A percentile compares a stretch with the other conserved stretches of the same genome.
phyloP scores from a whole-genome alignment of 2,113 vertebrate genomes.

The Lamprotornis superbus region DNA sequence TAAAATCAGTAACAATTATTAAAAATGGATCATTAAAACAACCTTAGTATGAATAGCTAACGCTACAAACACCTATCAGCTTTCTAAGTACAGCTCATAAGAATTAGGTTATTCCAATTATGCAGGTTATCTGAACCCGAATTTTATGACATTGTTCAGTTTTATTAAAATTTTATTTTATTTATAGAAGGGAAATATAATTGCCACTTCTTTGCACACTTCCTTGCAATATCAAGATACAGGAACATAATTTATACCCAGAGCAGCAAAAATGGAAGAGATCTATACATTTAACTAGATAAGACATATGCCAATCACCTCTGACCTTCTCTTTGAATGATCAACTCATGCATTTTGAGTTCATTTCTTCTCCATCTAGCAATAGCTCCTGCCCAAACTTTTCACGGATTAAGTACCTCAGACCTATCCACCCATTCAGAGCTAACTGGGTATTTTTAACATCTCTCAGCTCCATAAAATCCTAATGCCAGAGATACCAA shows the following conservation, averaged over 20 bases:
- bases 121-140: background rate
- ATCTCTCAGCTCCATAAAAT: background rate
- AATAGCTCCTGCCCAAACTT: background rate
- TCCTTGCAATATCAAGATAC: background rate
- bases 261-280: background rate
- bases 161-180: background rate
- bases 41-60: background rate
- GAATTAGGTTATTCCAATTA: background rate
- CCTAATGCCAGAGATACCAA: background rate
- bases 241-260: background rate
- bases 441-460: background rate
- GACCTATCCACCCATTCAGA: background rate
- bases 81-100: background rate
- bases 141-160: background rate
- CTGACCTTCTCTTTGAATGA: background rate
- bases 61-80: background rate
- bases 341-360: background rate
- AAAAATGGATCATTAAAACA: background rate
- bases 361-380: background rate
- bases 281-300: background rate
- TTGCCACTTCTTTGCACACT: background rate
- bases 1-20: background rate
- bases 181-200: background rate
- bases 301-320: background rate
- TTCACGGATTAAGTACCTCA: background rate